Base-by-base conservation (phyloP, 2,113 vertebrate species). In the Ceyx melanurus region DNA sequence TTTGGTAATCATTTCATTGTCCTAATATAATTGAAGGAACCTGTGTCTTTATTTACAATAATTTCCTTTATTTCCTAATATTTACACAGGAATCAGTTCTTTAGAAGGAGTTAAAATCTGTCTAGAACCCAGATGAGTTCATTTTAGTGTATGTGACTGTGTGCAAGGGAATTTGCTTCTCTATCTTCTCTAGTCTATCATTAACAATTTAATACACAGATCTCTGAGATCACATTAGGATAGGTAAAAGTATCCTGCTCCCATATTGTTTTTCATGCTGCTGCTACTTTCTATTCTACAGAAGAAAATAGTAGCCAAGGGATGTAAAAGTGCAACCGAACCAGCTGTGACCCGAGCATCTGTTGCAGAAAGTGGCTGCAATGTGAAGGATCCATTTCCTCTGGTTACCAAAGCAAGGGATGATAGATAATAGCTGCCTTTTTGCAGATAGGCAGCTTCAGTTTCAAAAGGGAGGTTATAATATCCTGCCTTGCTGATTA, bases 361-460 rank as follows among this genome's bases (percentile, higher is more conserved):
- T 64, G 4, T 20, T 65, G 86, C 23, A 76, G 43, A 57, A 23
- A 6, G 67, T 7, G 56, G 33, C 75, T 82, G 57, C 33, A 21
- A 0, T 0, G 4, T n/a, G n/a, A 28, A 40, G 54, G 65, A 53
- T 46, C 22, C 0, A 2, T 42, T 33, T 66, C 45, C 78, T 68
- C 78, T 74, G 65, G 57, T 67, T 60, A 11, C 58, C 22, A 3
- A 50, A 54, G 53, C 2, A 25, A 62, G 66, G 71, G 79, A 48
- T 58, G 89, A 4, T 3, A 33, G 89, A 4, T 3, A 33, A 33
- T 7, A 42, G 22, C 37, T 13, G 0, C 37, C 37, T 46, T n/a
- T 72, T 6, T 60, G 31, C 72, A 86, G 72, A 33, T 2, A 60
- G 58, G 62, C 43, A 88, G 76, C 67, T 71, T 51, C 40, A 8